Percentiles rank a stretch among this genome's conserved stretches.
phyloP scores from a whole-genome alignment of 2,888 invertebrate species.

The Pilophorus perplexus region DNA sequence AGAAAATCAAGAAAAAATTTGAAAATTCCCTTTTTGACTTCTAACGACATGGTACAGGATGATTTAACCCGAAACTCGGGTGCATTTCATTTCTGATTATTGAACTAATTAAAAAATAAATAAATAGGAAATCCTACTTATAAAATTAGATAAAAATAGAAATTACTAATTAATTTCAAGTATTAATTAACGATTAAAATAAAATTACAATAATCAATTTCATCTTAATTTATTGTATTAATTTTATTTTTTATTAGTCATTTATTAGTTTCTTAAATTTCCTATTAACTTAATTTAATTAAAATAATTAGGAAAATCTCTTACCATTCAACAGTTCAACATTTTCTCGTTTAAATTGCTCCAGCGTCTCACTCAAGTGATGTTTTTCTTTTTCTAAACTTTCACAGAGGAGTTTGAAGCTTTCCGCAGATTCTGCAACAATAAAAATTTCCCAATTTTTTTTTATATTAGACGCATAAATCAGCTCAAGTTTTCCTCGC shows the following conservation, averaged over 20 bases:
- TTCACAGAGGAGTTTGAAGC: conserved; percentile 12
- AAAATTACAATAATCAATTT: too few relatives aligned
- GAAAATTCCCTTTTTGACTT: too few relatives aligned
- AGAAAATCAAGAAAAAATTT: too few relatives aligned
- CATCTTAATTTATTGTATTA: too few relatives aligned
- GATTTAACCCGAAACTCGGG: too few relatives aligned
- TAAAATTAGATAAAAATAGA: neutral
- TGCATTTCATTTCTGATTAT: too few relatives aligned
- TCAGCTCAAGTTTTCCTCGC: neutral
- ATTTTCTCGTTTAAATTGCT: conserved; percentile 8
- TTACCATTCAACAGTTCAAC: conserved; percentile 14
- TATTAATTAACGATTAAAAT: neutral
- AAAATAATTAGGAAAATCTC: neutral
- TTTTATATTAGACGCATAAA: neutral
- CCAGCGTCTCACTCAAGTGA: neutral
- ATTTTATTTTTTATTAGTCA: too few relatives aligned
- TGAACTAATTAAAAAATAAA: neutral
- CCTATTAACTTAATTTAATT: too few relatives aligned
- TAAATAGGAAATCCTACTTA: neutral
- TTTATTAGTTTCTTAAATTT: too few relatives aligned
- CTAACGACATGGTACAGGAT: too few relatives aligned
- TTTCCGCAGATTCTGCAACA: conserved; percentile 24
- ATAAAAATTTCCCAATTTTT: neutral
- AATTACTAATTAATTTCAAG: neutral
- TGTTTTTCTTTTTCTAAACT: conserved; percentile 20